These are phyloP conservation scores for Spisula solida DNA, from an alignment of 2,888 invertebrate genomes.

Conservation along the genomic window DNA sequence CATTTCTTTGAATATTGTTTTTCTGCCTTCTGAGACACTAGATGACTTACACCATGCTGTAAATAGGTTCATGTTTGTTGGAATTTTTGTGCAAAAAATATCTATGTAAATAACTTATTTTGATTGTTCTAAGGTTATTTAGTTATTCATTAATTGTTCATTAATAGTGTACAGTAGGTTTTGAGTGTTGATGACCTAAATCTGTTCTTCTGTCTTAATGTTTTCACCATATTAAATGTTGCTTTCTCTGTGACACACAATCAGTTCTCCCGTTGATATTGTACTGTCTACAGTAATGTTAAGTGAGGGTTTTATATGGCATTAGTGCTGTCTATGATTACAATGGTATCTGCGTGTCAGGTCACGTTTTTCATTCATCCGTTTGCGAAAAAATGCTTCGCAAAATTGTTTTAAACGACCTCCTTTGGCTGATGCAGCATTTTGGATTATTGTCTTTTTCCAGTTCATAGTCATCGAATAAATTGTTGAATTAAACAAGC, in stretches of 20 bases:
- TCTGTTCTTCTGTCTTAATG: neutral
- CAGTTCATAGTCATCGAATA: conserved; percentile 9
- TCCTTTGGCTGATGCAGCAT: neutral
- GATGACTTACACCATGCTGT: neutral
- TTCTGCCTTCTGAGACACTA: neutral
- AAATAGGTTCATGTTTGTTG: neutral
- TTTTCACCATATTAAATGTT: neutral
- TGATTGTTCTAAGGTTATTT: no score
- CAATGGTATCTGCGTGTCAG: conserved; percentile 3
- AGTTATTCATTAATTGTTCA: neutral
- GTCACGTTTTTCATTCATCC: conserved; percentile 13
- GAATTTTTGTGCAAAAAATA: no score
- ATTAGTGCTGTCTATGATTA: neutral
- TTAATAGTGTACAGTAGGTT: no score
- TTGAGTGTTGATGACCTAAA: neutral
- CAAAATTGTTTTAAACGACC: conserved; percentile 1
- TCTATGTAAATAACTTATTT: no score
- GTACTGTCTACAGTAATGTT: neutral
- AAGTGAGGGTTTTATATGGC: conserved; percentile 7
- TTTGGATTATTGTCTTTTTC: neutral
- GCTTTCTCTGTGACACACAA: neutral
- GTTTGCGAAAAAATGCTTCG: neutral
- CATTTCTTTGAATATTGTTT: conserved; percentile 12
- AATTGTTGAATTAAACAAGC: neutral
- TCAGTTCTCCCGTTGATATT: neutral